phyloP scores from a whole-genome alignment of 2,113 vertebrate species.

The Columba livia region DNA sequence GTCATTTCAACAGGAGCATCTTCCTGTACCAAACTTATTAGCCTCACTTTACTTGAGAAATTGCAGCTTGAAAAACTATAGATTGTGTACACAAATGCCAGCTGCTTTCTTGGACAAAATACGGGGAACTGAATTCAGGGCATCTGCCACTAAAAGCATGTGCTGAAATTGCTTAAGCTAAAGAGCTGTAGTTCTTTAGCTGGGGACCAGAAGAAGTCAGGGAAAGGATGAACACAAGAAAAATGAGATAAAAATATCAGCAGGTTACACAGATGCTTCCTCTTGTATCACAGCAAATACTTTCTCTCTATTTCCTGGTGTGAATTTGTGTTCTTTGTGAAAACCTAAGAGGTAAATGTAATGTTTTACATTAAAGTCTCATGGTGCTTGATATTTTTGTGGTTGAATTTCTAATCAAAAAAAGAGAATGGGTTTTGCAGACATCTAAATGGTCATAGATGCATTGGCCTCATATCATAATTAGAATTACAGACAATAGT shows the following conservation, averaged over 20 bases:
- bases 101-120: neutral
- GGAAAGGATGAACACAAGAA: neutral
- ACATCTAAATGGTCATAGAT: neutral
- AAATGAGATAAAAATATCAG: conserved; percentile 7
- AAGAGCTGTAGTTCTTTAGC: neutral
- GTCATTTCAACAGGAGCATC: neutral
- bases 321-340: neutral
- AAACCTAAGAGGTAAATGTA: conserved; percentile 4
- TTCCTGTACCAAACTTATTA: neutral
- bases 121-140: neutral
- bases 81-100: neutral
- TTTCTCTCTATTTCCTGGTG: neutral
- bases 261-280: neutral
- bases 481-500: conserved; percentile 18
- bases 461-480: neutral
- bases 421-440: neutral
- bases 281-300: neutral
- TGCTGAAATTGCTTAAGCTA: neutral
- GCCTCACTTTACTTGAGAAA: neutral
- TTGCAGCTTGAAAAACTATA: neutral
- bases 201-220: neutral
- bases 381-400: neutral
- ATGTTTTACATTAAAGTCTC: neutral
- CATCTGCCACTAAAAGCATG: neutral
- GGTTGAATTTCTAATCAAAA: neutral